phyloP scores from a whole-genome alignment of 2,888 invertebrate species.

The Mesochorus sp. region DNA sequence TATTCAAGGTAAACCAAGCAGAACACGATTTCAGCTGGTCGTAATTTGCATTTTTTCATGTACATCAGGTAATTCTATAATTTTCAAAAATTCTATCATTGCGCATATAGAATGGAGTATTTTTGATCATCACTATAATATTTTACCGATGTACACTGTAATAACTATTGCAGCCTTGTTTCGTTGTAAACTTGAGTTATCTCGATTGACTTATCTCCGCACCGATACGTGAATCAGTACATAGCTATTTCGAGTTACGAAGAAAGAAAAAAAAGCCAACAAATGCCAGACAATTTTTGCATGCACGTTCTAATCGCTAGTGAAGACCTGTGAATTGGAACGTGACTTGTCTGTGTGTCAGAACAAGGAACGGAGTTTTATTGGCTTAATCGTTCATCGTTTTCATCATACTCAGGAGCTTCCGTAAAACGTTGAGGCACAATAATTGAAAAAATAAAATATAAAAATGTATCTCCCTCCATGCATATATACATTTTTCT shows the following conservation, averaged over 20 bases:
- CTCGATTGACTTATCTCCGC: constrained; percentile 12
- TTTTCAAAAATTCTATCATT: too few relatives aligned
- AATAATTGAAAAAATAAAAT: neutral
- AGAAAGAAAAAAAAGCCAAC: constrained; percentile 2
- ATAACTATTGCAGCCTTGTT: neutral
- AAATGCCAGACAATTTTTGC: constrained; percentile 48
- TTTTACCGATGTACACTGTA: too few relatives aligned
- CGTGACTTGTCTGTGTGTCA: constrained; percentile 15
- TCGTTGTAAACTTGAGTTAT: constrained; percentile 24
- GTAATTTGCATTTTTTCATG: too few relatives aligned
- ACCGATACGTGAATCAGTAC: constrained; percentile 39
- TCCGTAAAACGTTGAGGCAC: neutral
- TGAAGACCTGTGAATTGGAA: constrained; percentile 43
- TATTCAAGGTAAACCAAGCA: too few relatives aligned
- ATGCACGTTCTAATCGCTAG: constrained; percentile 41
- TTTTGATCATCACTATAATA: too few relatives aligned
- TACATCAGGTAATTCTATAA: too few relatives aligned
- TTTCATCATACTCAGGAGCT: neutral
- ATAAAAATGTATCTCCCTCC: neutral
- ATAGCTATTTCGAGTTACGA: constrained; percentile 6
- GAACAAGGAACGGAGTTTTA: neutral
- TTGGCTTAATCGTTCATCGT: constrained; percentile 18
- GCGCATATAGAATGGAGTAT: too few relatives aligned
- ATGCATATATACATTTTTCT: neutral
- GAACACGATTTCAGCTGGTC: too few relatives aligned